These are phyloP conservation scores for Chiroxiphia lanceolata DNA, from an alignment of 2,797 vertebrate species.

Conservation along the genomic window DNA sequence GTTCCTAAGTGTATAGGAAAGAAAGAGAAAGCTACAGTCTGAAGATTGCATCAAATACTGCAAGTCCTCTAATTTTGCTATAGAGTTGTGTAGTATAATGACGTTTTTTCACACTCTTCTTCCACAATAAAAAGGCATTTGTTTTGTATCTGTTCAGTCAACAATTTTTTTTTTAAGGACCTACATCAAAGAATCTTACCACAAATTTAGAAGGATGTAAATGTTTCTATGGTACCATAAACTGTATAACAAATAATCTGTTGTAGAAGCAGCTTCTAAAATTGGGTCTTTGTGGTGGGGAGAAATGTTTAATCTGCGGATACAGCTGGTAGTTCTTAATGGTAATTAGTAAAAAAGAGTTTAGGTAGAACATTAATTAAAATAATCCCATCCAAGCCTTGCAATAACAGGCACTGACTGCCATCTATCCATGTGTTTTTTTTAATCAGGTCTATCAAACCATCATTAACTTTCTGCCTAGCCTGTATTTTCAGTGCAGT, in stretches of 20 bases:
- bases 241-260: slow-evolving; percentile 7
- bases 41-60: not conserved
- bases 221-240: slow-evolving; percentile 4
- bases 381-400: slow-evolving; percentile 30
- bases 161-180: not conserved
- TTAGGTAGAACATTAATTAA: slow-evolving; percentile 47
- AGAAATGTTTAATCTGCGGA: slow-evolving; percentile 27
- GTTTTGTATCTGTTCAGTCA: slow-evolving; percentile 21
- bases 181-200: not conserved
- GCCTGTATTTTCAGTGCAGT: slow-evolving; percentile 4
- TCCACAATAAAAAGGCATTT: not conserved
- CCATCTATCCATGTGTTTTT: slow-evolving; percentile 12
- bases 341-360: slow-evolving; percentile 50
- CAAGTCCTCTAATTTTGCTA: not conserved
- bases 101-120: not conserved
- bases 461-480: not conserved
- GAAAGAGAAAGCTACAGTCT: not conserved
- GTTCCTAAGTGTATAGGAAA: not conserved
- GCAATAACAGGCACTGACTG: slow-evolving; percentile 21
- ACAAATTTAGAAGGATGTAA: slow-evolving; percentile 1
- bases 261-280: slow-evolving; percentile 18
- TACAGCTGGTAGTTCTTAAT: slow-evolving; percentile 30
- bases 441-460: slow-evolving; percentile 5
- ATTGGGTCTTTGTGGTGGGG: slow-evolving; percentile 18
- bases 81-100: not conserved